Evolutionary conservation across 2,113 vertebrate genomes (phyloP).

Genomic region (Hystrix cristata): DNA sequence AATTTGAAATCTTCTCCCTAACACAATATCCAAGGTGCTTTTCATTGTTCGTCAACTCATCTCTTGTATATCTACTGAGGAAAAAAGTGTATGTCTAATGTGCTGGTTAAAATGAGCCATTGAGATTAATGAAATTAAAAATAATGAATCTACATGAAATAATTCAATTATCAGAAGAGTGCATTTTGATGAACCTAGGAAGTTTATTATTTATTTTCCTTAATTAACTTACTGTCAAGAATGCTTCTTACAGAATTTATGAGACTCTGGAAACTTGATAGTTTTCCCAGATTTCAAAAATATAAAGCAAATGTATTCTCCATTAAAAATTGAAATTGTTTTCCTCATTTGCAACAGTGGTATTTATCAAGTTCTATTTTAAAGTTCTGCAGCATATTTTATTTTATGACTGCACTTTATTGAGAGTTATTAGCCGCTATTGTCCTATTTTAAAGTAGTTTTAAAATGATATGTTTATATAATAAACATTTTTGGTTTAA

Average conservation of each 20-base stretch:
- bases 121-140: slow-evolving; percentile 60
- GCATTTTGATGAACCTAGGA: slow-evolving; percentile 25
- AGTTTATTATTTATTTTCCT: slow-evolving; percentile 57
- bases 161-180: slow-evolving; percentile 43
- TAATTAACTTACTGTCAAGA: slow-evolving; percentile 60
- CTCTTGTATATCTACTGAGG: not conserved
- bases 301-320: not conserved
- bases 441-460: slow-evolving; percentile 36
- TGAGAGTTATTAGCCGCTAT: slow-evolving; percentile 8
- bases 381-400: not conserved
- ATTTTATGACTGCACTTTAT: not conserved
- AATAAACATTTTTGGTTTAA: not conserved
- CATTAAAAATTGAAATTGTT: slow-evolving; percentile 24
- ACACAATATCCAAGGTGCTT: not conserved
- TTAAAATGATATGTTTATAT: slow-evolving; percentile 16
- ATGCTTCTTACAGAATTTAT: slow-evolving; percentile 41
- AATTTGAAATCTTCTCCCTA: slow-evolving; percentile 2
- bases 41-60: not conserved
- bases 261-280: not conserved
- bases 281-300: slow-evolving; percentile 34
- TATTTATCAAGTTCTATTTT: slow-evolving; percentile 48
- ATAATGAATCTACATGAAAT: slow-evolving; percentile 61
- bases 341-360: not conserved
- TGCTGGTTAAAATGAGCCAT: slow-evolving; percentile 31
- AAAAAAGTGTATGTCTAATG: slow-evolving; percentile 36